Conservation (phyloP, 2,113 vertebrate species). For the Coracopsis vasa region DNA sequence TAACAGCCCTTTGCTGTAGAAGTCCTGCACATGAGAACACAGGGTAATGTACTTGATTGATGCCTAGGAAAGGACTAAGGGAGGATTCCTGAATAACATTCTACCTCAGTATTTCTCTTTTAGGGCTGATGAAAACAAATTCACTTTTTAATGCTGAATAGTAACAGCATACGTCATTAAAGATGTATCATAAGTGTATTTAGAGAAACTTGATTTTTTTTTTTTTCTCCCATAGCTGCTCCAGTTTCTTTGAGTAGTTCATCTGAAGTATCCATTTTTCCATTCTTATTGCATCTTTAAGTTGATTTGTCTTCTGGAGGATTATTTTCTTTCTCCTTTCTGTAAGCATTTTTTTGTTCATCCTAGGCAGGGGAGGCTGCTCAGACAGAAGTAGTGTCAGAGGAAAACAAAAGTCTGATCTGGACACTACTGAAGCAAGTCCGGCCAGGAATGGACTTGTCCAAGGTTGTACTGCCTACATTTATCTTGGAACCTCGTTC, state of each 20-base stretch:
- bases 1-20: not conserved
- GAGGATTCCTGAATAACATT: not conserved
- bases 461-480: slow-evolving; percentile 96
- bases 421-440: slow-evolving; percentile 99
- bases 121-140: not conserved
- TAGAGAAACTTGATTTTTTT: not conserved
- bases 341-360: slow-evolving; percentile 5
- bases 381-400: slow-evolving; percentile 97
- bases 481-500: slow-evolving; percentile 97
- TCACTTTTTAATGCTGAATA: not conserved
- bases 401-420: slow-evolving; percentile 98
- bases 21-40: not conserved
- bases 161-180: not conserved
- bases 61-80: not conserved
- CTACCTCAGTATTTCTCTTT: not conserved
- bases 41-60: not conserved
- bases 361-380: slow-evolving; percentile 91
- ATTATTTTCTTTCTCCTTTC: not conserved
- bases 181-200: not conserved
- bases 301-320: not conserved
- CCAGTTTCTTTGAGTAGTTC: not conserved
- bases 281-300: not conserved
- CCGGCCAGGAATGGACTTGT: slow-evolving; percentile 96
- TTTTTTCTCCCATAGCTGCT: not conserved
- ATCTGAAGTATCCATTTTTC: not conserved